phyloP scores from a whole-genome alignment of 2,113 vertebrate genomes.

The Hyaena hyaena region DNA sequence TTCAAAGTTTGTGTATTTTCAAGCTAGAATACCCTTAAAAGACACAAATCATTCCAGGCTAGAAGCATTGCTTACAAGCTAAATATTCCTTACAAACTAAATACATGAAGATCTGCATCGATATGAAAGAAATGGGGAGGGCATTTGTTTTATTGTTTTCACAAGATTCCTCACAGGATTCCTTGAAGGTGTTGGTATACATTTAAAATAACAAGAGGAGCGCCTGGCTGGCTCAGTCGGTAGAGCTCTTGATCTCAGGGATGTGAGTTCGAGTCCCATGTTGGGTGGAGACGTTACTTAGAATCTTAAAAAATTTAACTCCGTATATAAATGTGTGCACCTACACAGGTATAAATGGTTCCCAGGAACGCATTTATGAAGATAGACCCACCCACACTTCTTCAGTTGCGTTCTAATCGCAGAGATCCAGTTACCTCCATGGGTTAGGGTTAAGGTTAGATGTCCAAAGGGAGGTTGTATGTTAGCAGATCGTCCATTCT shows the following conservation, averaged over 20 bases:
- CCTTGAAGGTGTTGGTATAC: background rate
- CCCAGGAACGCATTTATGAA: background rate
- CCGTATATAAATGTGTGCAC: background rate
- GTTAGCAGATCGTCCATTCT: rapidly evolving
- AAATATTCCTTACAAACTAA: background rate
- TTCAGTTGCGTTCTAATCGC: background rate
- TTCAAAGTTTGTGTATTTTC: background rate
- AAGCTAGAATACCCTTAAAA: background rate
- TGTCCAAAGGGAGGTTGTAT: too few species aligned
- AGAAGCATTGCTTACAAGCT: background rate
- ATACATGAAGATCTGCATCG: background rate
- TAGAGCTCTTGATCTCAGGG: background rate
- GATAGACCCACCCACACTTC: too few species aligned
- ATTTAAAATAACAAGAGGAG: background rate
- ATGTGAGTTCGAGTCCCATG: background rate
- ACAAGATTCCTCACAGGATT: background rate
- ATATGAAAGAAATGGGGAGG: background rate
- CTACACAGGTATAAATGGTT: background rate
- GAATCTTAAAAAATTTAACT: background rate
- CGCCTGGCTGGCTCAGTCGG: background rate
- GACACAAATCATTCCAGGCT: background rate
- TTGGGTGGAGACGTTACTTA: background rate
- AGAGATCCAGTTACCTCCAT: background rate
- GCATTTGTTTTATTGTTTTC: background rate
- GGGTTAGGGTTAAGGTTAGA: background rate